Evolutionary conservation across 2,113 vertebrate genomes (phyloP).

Genomic region (Platanista minor): DNA sequence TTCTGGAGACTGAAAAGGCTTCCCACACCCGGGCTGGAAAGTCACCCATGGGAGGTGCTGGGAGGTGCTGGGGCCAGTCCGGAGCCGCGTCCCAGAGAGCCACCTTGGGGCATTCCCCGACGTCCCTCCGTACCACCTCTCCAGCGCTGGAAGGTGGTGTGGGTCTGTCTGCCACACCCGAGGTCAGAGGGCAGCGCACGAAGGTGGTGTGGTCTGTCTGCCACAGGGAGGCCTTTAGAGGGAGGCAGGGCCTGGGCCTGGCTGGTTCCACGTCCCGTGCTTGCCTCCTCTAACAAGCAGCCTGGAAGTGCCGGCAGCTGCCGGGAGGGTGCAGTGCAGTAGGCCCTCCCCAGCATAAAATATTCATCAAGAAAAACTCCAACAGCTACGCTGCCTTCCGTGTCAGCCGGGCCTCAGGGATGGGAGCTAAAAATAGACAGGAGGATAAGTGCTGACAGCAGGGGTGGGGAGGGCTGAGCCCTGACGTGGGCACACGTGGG

Average conservation of each 20-base stretch:
- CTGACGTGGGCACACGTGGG: not conserved
- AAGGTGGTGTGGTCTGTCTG: too few species aligned
- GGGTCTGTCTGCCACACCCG: too few species aligned
- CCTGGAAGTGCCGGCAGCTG: not conserved
- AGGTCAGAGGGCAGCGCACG: not conserved
- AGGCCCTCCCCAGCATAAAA: not conserved
- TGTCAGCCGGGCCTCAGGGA: slow-evolving; percentile 41
- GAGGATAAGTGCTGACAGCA: not conserved
- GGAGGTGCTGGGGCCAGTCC: accelerated
- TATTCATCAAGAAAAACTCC: slow-evolving; percentile 40
- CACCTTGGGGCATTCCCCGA: accelerated
- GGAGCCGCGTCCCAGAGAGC: not conserved
- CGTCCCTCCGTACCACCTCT: not conserved
- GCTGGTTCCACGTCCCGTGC: accelerated
- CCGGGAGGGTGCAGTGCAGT: accelerated
- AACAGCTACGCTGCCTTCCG: accelerated
- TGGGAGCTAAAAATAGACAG: slow-evolving; percentile 71
- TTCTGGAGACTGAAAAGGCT: not conserved
- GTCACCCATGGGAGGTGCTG: accelerated
- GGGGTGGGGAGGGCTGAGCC: not conserved
- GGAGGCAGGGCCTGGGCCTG: not conserved
- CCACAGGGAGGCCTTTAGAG: not conserved
- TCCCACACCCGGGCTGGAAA: too few species aligned
- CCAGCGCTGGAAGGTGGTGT: not conserved
- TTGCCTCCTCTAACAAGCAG: not conserved